A percentile compares a stretch with the other conserved stretches of the same genome.
phyloP scores from a whole-genome alignment of 2,888 invertebrate genomes.

The Ophioninae sp. region DNA sequence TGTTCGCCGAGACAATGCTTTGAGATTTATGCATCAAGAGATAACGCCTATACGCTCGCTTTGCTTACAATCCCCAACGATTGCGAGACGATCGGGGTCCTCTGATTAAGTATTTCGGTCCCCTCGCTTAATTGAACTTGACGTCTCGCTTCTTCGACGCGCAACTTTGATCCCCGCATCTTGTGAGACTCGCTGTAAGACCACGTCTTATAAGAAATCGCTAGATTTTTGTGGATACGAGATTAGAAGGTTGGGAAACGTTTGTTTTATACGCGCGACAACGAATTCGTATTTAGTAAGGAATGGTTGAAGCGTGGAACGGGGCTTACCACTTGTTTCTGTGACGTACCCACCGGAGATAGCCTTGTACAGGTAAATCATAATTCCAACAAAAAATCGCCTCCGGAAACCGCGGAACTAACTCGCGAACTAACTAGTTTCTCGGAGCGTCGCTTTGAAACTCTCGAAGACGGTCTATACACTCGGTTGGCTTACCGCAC shows the following conservation, averaged over 20 bases:
- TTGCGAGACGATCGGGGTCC: conserved; percentile 40
- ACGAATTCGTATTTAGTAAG: too few species aligned
- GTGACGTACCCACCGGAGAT: not conserved
- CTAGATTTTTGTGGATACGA: not conserved
- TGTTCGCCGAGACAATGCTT: conserved; percentile 65
- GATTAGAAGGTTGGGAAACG: too few species aligned
- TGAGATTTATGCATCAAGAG: conserved; percentile 63
- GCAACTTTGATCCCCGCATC: too few species aligned
- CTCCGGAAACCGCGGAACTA: conserved; percentile 10
- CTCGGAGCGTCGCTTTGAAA: conserved; percentile 30
- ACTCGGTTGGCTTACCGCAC: conserved; percentile 30
- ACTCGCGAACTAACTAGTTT: conserved; percentile 40
- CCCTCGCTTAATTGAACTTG: conserved; percentile 42
- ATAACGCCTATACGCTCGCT: conserved; percentile 57
- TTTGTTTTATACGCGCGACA: too few species aligned
- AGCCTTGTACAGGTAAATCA: not conserved
- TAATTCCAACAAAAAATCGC: not conserved
- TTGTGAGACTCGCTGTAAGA: not conserved
- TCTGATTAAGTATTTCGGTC: conserved; percentile 26
- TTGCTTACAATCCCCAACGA: conserved; percentile 18
- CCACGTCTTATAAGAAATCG: not conserved
- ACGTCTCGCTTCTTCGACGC: not conserved
- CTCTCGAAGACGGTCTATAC: conserved; percentile 18
- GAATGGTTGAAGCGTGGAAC: not conserved
- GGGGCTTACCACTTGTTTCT: not conserved